A percentile compares a stretch with the other conserved stretches of the same genome.
Evolutionary conservation across 2,113 vertebrate genomes (phyloP).

Genomic region (Cisticola juncidis): DNA sequence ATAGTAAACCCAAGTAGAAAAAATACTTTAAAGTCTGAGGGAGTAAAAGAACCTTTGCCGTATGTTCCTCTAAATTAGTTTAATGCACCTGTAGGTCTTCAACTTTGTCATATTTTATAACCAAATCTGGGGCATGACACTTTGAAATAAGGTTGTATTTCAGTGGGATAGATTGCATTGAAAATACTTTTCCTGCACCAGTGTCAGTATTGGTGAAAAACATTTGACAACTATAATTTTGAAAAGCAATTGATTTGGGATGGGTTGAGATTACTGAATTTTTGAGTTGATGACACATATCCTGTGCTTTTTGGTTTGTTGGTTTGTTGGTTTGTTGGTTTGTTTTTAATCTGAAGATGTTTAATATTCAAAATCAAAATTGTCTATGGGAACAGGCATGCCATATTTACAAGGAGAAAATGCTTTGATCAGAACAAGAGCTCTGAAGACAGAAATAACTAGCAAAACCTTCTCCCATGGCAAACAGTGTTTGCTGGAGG

Average conservation of each 20-base stretch:
- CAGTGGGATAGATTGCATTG: background rate
- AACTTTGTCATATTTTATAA: background rate
- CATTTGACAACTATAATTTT: background rate
- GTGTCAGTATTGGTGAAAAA: background rate
- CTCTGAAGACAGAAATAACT: background rate
- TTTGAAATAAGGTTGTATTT: background rate
- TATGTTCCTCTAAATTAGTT: background rate
- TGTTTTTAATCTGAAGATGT: background rate
- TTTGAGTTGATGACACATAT: background rate
- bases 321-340: background rate
- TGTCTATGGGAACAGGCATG: background rate
- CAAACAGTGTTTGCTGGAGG: background rate
- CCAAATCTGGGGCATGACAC: background rate
- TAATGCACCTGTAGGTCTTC: background rate
- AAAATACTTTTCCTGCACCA: background rate
- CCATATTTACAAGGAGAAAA: background rate
- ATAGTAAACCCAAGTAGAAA: background rate
- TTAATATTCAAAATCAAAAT: background rate
- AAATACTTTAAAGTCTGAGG: background rate
- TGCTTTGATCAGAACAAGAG: background rate
- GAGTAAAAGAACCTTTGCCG: background rate
- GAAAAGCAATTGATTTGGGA: background rate
- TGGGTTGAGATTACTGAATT: background rate
- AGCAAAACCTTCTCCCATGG: background rate
- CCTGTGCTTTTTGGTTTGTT: background rate